These are phyloP conservation scores for Heterohyrax brucei DNA, from an alignment of 2,797 vertebrate species.

Conservation along the genomic window DNA sequence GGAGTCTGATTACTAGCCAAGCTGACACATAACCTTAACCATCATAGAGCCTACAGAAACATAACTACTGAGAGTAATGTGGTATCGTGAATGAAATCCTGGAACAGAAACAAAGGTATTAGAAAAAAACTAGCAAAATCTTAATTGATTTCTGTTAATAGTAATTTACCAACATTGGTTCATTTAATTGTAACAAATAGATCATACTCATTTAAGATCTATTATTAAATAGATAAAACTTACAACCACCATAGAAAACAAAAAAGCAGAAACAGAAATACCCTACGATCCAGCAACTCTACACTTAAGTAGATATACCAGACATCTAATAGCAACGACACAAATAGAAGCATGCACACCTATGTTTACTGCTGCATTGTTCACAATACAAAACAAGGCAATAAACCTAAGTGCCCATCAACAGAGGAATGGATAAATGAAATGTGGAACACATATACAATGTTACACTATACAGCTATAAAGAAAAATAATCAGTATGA, in stretches of 20 bases:
- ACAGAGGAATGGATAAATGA: background rate
- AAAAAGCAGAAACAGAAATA: background rate
- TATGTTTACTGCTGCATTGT: background rate
- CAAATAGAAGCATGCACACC: too few species aligned
- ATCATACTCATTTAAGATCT: background rate
- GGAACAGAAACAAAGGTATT: background rate
- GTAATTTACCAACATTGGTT: background rate
- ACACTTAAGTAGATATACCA: background rate
- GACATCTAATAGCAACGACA: background rate
- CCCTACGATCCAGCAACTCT: background rate
- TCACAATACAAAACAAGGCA: background rate
- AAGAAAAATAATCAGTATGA: background rate
- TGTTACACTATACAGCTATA: background rate
- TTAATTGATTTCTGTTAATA: background rate
- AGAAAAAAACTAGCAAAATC: conserved; percentile 26
- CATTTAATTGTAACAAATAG: background rate
- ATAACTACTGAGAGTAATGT: conserved; percentile 16
- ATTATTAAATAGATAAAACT: conserved; percentile 25
- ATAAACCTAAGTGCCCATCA: background rate
- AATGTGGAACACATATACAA: background rate
- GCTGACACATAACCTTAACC: too few species aligned
- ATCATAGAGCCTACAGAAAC: background rate
- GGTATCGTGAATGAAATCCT: background rate
- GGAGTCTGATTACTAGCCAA: too few species aligned
- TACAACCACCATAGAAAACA: background rate